Evolutionary conservation across 2,797 vertebrate genomes (phyloP).

Genomic region (Halcyon smyrnensis): DNA sequence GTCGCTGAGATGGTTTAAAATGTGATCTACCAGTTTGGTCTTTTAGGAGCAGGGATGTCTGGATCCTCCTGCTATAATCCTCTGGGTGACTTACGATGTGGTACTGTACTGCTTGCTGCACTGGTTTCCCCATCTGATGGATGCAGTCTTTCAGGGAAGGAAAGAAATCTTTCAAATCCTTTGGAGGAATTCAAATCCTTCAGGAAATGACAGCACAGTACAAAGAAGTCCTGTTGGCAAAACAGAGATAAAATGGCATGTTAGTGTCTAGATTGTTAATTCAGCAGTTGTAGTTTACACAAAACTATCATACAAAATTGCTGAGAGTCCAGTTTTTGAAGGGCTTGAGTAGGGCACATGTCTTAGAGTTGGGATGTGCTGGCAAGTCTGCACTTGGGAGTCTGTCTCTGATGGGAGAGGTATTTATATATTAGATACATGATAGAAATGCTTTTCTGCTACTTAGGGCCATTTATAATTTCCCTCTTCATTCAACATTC

Average conservation of each 20-base stretch:
- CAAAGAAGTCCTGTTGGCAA: not conserved
- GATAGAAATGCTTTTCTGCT: conserved; percentile 43
- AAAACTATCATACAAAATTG: not conserved
- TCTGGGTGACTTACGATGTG: not conserved
- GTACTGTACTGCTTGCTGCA: not conserved
- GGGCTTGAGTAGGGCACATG: not conserved
- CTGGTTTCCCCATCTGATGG: not conserved
- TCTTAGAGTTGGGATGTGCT: conserved; percentile 22
- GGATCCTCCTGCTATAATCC: not conserved
- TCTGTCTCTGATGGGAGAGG: conserved; percentile 11
- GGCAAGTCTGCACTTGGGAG: conserved; percentile 10
- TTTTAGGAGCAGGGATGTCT: not conserved
- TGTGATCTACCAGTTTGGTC: not conserved
- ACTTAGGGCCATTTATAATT: conserved; percentile 52
- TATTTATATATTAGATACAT: conserved; percentile 44
- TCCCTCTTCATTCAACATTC: not conserved
- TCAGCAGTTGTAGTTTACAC: not conserved
- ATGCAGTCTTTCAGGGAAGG: not conserved
- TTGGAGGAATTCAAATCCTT: not conserved
- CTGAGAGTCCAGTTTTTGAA: conserved; percentile 19
- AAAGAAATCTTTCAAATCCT: not conserved
- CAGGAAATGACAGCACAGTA: not conserved
- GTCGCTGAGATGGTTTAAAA: not conserved
- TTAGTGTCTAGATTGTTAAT: not conserved
- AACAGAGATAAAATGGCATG: not conserved